A percentile compares a stretch with the other conserved stretches of the same genome.
These are phyloP conservation scores for Sparidentex hasta DNA, from an alignment of 2,797 vertebrate genomes.

Conservation along the genomic window DNA sequence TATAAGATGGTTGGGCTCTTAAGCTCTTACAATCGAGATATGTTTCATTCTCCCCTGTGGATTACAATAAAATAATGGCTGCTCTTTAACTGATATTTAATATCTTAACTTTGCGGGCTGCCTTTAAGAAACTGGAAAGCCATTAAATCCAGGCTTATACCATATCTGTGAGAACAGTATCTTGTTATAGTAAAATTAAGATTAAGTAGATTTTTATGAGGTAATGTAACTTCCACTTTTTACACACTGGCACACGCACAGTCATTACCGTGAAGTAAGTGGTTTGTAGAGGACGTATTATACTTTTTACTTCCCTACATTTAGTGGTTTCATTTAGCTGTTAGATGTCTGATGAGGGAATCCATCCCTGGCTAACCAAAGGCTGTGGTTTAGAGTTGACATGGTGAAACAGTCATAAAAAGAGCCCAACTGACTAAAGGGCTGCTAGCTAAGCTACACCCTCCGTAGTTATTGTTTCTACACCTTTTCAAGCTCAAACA, in stretches of 20 bases:
- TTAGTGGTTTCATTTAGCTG: constrained; percentile 40
- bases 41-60: constrained; percentile 28
- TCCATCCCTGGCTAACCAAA: constrained; percentile 8
- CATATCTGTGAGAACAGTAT: constrained; percentile 18
- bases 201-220: constrained; percentile 42
- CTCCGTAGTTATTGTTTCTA: not conserved
- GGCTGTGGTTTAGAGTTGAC: constrained; percentile 21
- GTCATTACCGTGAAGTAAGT: constrained; percentile 28
- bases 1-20: constrained; percentile 29
- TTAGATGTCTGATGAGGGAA: constrained; percentile 38
- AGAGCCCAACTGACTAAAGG: constrained; percentile 1
- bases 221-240: constrained; percentile 38
- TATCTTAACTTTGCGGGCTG: constrained; percentile 31
- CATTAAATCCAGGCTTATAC: constrained; percentile 5
- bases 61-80: constrained; percentile 39
- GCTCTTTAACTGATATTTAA: constrained; percentile 43
- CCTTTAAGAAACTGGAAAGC: constrained; percentile 14
- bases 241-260: constrained; percentile 16
- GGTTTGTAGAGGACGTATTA: constrained; percentile 24
- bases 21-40: constrained; percentile 33
- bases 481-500: not conserved
- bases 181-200: constrained; percentile 32
- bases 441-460: not conserved
- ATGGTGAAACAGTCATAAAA: constrained; percentile 31
- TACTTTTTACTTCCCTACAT: constrained; percentile 36